These are phyloP conservation scores for Collichthys lucidus DNA, from an alignment of 2,113 vertebrate genomes.

Conservation along the genomic window DNA sequence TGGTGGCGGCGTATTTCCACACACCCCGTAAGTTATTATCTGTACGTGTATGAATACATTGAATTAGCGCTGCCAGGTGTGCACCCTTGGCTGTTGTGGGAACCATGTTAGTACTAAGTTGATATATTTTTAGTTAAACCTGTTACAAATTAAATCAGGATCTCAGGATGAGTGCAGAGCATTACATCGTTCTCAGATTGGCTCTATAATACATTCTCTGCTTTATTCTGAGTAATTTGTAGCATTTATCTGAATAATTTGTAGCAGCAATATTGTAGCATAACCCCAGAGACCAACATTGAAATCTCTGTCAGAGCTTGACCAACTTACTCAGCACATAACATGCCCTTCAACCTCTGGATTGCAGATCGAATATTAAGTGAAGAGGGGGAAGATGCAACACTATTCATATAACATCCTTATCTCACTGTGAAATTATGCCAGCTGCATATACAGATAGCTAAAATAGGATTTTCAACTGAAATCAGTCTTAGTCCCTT, in stretches of 20 bases:
- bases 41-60: too few species aligned
- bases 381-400: conserved; percentile 18
- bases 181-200: too few species aligned
- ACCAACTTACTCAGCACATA: conserved; percentile 40
- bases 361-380: conserved; percentile 47
- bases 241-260: conserved; percentile 40
- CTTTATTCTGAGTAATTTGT: conserved; percentile 38
- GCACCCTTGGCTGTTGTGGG: too few species aligned
- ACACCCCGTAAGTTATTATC: too few species aligned
- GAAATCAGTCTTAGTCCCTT: conserved; percentile 3
- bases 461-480: conserved; percentile 2
- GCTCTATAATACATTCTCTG: too few species aligned
- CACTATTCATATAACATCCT: conserved; percentile 14
- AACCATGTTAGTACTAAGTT: too few species aligned
- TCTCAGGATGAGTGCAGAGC: neutral
- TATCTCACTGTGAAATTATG: conserved; percentile 27
- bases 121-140: conserved; percentile 37
- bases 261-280: conserved; percentile 18
- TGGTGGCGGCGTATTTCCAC: too few species aligned
- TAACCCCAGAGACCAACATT: conserved; percentile 11
- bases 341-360: conserved; percentile 38
- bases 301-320: conserved; percentile 41
- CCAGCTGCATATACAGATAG: conserved; percentile 6
- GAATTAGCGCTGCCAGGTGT: too few species aligned
- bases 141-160: conserved; percentile 54